phyloP scores from a whole-genome alignment of 2,888 invertebrate genomes.

The Eustalomyia histrio region DNA sequence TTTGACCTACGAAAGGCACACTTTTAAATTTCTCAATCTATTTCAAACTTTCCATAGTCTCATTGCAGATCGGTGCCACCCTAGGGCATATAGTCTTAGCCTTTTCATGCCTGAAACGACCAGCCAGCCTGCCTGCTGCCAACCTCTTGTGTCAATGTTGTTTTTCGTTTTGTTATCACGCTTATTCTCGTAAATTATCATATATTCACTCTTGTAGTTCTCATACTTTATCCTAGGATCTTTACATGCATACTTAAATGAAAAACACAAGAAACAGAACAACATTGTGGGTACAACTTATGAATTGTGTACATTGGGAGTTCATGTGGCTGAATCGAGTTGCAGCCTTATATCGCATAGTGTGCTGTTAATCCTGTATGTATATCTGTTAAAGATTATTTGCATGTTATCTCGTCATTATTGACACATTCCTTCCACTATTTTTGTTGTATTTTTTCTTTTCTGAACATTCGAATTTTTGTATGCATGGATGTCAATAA shows the following conservation, averaged over 20 bases:
- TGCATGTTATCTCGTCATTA: conserved; percentile 55
- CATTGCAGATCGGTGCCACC: background rate
- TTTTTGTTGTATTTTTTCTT: background rate
- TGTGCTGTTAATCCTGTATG: conserved; percentile 31
- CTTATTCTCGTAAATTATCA: conserved; percentile 62
- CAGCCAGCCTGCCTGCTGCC: conserved; percentile 5
- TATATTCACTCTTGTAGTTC: conserved; percentile 40
- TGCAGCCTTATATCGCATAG: conserved; percentile 1
- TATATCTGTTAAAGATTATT: conserved; percentile 36
- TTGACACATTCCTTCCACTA: conserved; percentile 44
- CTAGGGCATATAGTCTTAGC: background rate
- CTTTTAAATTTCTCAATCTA: too few species aligned
- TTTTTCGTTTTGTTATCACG: conserved; percentile 59
- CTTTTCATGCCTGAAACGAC: background rate
- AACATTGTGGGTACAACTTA: conserved; percentile 22
- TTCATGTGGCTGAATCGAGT: conserved; percentile 4
- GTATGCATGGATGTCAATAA: conserved; percentile 41
- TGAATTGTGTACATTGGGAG: background rate
- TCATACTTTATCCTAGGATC: conserved; percentile 53
- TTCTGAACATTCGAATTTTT: background rate
- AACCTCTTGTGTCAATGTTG: conserved; percentile 36
- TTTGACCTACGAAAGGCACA: too few species aligned
- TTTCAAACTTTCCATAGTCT: too few species aligned
- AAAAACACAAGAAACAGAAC: background rate
- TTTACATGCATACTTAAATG: conserved; percentile 18